Evolutionary conservation across 2,113 vertebrate genomes (phyloP).

Genomic region (Anseranas semipalmata): DNA sequence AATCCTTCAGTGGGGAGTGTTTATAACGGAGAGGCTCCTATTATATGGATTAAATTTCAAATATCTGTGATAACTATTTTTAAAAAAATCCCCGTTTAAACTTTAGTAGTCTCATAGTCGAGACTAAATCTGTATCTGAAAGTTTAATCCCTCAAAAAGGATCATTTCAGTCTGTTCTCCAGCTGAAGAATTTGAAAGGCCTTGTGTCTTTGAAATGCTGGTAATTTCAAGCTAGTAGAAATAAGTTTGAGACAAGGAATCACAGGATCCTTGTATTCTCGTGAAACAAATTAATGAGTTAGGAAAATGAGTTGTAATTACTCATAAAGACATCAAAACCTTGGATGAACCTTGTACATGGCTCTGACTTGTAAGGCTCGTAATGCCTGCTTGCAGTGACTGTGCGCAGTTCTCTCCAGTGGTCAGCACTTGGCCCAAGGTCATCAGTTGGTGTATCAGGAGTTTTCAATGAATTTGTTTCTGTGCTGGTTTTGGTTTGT

Average conservation of each 20-base stretch:
- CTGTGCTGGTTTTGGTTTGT: neutral
- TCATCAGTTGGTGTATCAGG: neutral
- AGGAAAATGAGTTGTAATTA: neutral
- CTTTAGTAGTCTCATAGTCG: neutral
- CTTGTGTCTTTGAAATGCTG: neutral
- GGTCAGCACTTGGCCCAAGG: neutral
- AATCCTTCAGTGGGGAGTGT: neutral
- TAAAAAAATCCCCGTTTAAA: neutral
- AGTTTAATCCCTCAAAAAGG: neutral
- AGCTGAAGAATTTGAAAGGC: neutral
- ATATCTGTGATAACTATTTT: neutral
- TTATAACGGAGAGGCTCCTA: neutral
- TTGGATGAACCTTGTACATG: accelerated
- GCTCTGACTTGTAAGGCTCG: neutral
- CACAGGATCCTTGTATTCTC: neutral
- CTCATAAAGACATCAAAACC: neutral
- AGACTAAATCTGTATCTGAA: neutral
- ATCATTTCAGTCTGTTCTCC: neutral
- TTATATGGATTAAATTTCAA: neutral
- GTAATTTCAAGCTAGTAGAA: neutral
- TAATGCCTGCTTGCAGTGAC: neutral
- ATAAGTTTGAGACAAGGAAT: neutral
- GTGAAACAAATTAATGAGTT: neutral
- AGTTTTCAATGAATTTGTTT: neutral
- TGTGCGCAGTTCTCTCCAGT: accelerated